These are phyloP conservation scores for Puma concolor DNA, from an alignment of 2,113 vertebrate genomes.

Conservation along the genomic window DNA sequence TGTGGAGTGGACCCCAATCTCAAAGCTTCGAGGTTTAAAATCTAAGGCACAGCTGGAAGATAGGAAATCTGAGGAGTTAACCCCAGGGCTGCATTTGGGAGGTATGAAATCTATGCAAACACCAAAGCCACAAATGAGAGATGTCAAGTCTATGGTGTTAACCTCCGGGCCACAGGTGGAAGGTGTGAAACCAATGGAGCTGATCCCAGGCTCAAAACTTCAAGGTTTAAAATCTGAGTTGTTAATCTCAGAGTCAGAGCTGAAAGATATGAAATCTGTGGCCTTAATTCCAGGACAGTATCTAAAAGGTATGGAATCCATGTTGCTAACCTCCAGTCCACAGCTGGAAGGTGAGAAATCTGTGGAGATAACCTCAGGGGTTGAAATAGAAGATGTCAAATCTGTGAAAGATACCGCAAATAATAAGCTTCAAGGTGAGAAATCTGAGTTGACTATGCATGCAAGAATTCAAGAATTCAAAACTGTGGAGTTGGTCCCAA, in stretches of 20 bases:
- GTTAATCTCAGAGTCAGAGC: neutral
- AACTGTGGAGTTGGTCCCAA: neutral
- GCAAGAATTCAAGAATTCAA: slow-evolving; percentile 27
- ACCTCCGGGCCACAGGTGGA: neutral
- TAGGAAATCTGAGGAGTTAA: neutral
- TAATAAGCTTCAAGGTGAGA: neutral
- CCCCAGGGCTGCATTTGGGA: neutral
- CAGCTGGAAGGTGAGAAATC: neutral
- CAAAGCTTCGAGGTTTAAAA: slow-evolving; percentile 18
- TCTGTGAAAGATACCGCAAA: slow-evolving; percentile 1
- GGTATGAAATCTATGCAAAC: neutral
- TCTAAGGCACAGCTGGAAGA: neutral
- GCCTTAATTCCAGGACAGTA: neutral
- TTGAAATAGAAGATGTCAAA: neutral
- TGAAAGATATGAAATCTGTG: slow-evolving; percentile 9
- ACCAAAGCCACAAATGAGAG: slow-evolving; percentile 20
- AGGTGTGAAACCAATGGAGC: neutral
- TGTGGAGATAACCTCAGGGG: neutral
- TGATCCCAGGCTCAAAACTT: neutral
- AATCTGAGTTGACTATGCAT: neutral
- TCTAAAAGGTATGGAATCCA: neutral
- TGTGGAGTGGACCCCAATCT: neutral
- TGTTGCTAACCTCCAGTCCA: neutral
- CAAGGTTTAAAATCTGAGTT: slow-evolving; percentile 27
- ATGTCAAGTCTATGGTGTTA: neutral